phyloP scores from a whole-genome alignment of 2,113 vertebrate species.

The Podilymbus podiceps region DNA sequence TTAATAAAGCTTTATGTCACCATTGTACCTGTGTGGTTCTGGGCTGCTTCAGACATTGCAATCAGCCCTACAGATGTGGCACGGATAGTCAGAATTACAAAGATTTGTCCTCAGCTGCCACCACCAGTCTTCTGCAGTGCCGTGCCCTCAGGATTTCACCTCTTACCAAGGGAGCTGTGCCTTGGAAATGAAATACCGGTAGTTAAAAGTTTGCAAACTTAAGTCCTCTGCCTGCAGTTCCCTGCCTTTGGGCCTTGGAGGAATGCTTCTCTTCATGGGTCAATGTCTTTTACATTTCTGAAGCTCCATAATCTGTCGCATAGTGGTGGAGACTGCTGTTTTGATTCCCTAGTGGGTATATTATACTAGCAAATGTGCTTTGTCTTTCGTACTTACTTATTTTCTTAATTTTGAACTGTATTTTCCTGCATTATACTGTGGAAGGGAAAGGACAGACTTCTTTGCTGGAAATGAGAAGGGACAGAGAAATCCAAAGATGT shows the following conservation, averaged over 20 bases:
- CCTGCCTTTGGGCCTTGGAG: not conserved
- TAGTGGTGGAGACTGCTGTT: not conserved
- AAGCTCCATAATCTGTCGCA: not conserved
- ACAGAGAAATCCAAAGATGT: not conserved
- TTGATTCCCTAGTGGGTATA: not conserved
- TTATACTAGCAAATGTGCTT: not conserved
- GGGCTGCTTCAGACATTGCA: not conserved
- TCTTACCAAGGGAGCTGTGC: not conserved
- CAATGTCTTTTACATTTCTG: not conserved
- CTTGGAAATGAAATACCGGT: not conserved
- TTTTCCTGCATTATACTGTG: not conserved
- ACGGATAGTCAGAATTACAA: not conserved
- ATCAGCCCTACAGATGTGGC: not conserved
- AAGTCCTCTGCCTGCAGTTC: not conserved
- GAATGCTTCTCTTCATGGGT: not conserved
- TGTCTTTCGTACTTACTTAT: not conserved
- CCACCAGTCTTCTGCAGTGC: not conserved
- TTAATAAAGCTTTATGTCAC: not conserved
- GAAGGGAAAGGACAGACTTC: not conserved
- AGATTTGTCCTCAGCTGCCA: not conserved
- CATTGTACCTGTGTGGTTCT: not conserved
- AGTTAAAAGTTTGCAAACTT: not conserved
- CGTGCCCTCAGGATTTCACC: not conserved
- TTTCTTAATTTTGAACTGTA: not conserved
- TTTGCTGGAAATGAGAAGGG: not conserved